Base-by-base conservation (phyloP, 2,888 invertebrate genomes). In the Acrocyrtus sp. region DNA sequence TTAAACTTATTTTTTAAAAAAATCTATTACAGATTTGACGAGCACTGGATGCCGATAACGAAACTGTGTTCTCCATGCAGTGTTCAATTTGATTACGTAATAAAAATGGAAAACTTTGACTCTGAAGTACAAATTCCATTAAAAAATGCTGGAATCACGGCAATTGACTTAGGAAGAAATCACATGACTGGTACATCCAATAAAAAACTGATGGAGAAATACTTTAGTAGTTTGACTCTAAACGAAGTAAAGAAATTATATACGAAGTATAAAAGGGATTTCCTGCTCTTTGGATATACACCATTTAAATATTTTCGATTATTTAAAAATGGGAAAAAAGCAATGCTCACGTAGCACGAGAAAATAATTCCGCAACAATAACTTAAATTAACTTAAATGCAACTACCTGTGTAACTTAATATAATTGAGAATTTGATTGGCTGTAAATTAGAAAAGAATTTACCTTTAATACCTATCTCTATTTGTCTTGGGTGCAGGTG, bases 31-130 rank as follows among this genome's bases (percentile, higher is more conserved):
- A 80, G 80, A 57, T 77, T 66, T 26, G 80, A 80, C 47, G 78
- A 80, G 34, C 80, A 80, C 54, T 80, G 80, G 80, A 78, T 76
- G 76, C 78, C 80, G 0, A 77, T 78, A 5, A 70, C 72, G 4
- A 51, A 70, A 3, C 62, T 80, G 8, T 80, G 80, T 43, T 74
- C 78, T 8, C 80, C 80, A 1, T 80, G 80, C 29, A 66, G 29
- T 12, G 41, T 78, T 21, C 54, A 65, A 12, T 80, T 62, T 56
- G 72, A 78, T 47, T 65, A 62, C 6, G 66, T 80, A 8, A 54
- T 80, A 3, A 75, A 77, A 63, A 60, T 80, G 72, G 80, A 80
- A 51, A 73, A 76, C 19, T 76, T 80, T 41, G 53, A 70, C 4
- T n/a, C 60, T 3, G 77, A 77, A 29, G 70, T 80, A 6, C 48